Percentiles rank a stretch among this genome's conserved stretches.
Evolutionary conservation across 2,113 vertebrate species (phyloP).

Genomic region (Smithornis capensis): DNA sequence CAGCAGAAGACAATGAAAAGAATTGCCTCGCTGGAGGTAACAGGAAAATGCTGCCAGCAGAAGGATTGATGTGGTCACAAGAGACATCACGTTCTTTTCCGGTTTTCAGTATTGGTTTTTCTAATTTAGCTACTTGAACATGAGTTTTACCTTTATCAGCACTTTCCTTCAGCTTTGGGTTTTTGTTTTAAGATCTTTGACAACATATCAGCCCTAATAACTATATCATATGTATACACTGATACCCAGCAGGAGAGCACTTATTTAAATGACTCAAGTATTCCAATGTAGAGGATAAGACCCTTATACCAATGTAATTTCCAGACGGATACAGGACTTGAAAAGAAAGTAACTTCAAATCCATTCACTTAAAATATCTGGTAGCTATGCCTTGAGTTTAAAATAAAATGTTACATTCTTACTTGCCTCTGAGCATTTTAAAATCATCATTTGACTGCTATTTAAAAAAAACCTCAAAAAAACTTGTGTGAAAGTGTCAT

Average conservation of each 20-base stretch:
- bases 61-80: neutral
- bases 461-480: neutral
- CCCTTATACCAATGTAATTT: neutral
- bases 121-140: neutral
- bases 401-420: neutral
- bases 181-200: neutral
- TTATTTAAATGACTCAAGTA: neutral
- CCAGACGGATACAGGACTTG: neutral
- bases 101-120: neutral
- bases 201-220: neutral
- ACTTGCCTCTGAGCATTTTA: neutral
- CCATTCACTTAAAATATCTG: neutral
- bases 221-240: neutral
- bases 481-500: neutral
- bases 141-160: neutral
- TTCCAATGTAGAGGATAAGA: neutral
- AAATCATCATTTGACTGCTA: neutral
- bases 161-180: neutral
- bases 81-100: neutral
- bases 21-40: neutral
- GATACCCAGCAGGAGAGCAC: neutral
- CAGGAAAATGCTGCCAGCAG: neutral
- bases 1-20: neutral
- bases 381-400: neutral
- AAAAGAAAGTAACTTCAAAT: neutral